These are phyloP conservation scores for Cephus spinipes DNA, from an alignment of 2,888 invertebrate genomes.

Conservation along the genomic window DNA sequence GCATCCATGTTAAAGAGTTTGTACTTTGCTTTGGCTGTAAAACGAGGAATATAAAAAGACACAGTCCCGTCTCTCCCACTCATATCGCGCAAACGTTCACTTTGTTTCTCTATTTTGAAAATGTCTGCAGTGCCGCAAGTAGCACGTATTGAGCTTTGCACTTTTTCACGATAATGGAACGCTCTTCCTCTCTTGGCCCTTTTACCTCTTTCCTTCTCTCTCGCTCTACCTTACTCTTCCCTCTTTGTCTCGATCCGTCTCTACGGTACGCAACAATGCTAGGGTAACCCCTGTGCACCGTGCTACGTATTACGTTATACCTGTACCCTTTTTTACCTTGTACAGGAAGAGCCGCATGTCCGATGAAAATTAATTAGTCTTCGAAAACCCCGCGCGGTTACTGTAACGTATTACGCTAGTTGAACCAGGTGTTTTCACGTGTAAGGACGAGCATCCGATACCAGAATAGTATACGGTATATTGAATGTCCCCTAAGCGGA, in stretches of 20 bases:
- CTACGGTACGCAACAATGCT: neutral
- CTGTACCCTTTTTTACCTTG: slow-evolving; percentile 20
- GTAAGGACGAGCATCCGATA: slow-evolving; percentile 38
- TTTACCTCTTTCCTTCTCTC: neutral
- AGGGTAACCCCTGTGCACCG: neutral
- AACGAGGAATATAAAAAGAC: neutral
- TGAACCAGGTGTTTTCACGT: slow-evolving; percentile 24
- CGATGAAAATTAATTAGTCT: slow-evolving; percentile 38
- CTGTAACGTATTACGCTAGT: slow-evolving; percentile 29
- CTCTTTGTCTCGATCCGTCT: neutral
- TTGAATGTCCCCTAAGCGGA: slow-evolving; percentile 33
- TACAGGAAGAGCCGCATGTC: slow-evolving; percentile 42
- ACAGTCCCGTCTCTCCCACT: neutral
- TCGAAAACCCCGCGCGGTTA: neutral
- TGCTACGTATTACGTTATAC: neutral
- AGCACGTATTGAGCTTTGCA: neutral
- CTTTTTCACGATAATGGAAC: neutral
- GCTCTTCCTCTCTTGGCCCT: neutral
- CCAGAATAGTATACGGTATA: slow-evolving; percentile 30
- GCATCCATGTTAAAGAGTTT: neutral
- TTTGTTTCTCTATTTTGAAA: neutral
- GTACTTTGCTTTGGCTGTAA: neutral
- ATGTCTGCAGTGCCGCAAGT: neutral
- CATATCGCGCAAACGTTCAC: neutral
- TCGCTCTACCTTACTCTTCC: neutral